Evolutionary conservation across 2,888 invertebrate genomes (phyloP), one percentile per base, ranked within the genome.

Genomic region (Hylaea fasciaria): DNA sequence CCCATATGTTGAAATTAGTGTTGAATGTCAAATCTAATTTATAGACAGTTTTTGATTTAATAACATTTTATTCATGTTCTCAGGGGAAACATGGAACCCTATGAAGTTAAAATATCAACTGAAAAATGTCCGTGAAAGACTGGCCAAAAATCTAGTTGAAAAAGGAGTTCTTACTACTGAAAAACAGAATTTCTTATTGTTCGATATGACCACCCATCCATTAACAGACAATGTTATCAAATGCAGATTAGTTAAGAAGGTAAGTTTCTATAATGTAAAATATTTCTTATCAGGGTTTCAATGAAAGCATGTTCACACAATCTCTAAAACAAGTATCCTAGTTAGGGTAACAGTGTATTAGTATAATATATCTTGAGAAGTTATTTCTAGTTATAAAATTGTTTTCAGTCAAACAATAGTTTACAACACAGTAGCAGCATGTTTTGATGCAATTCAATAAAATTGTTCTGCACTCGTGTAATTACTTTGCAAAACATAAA

Each of bases 171-270:
- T 99, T 72, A 99, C 99, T 64, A 99, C 99, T 62, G 99, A 99
- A 89, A 99, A 99, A 93, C 99, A 99, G 92, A 99, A 99, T 90
- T 99, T 99, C 91, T 94, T 99, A 77, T 94, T 99, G 58, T 99
- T 99, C 87, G 99, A 99, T 93, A 99, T 99, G 99, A 99, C 99
- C 55, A 99, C 99, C 76, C 99, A 99, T 94, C 99, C 99, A 41
- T 94, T 99, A 65, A 98, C 97, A 68, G 99, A 99, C 87, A 97
- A 97, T 90, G 95, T 96, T 72, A 96, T 98, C 55, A 99, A 99
- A 94, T 96, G 97, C 80, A 96, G 98, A 77, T 94, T 99, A 81
- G 98, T 99, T 64, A 99, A 98, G 94, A 98, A 98, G 95, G 97
- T 97, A 85, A 54, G 22, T 22, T 45, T 59, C 5, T 43, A 16